Conservation (phyloP, 2,113 vertebrate genomes). For the Promerops cafer region DNA sequence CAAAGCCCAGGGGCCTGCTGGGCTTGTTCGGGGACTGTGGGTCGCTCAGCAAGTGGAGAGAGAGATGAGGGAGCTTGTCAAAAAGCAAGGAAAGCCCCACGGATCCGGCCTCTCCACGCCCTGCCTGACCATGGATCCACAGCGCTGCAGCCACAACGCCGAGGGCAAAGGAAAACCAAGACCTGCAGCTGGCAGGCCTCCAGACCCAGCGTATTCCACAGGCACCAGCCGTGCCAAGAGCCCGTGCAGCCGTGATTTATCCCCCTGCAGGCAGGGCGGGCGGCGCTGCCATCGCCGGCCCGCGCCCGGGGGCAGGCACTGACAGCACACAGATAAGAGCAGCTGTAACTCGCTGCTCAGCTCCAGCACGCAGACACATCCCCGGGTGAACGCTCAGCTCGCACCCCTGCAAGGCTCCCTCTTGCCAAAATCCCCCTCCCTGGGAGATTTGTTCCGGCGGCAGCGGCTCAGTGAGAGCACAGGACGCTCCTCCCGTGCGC, state of each 20-base stretch:
- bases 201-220: accelerated
- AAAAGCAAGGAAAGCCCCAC: neutral
- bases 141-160: too few relatives aligned
- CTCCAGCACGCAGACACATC: neutral
- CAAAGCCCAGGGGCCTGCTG: neutral
- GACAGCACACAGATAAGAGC: neutral
- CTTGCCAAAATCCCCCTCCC: neutral
- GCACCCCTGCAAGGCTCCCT: neutral
- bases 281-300: too few relatives aligned
- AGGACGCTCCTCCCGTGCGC: accelerated
- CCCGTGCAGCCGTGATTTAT: neutral
- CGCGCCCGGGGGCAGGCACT: neutral
- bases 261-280: neutral
- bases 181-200: neutral
- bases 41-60: neutral
- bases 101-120: accelerated
- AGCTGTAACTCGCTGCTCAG: neutral
- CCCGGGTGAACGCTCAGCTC: neutral
- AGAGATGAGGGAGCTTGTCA: neutral
- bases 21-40: accelerated
- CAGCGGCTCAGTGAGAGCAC: neutral
- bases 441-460: neutral
- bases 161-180: neutral
- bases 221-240: neutral
- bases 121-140: accelerated